phyloP scores from a whole-genome alignment of 2,888 invertebrate species.

The Eupsilia transversa region DNA sequence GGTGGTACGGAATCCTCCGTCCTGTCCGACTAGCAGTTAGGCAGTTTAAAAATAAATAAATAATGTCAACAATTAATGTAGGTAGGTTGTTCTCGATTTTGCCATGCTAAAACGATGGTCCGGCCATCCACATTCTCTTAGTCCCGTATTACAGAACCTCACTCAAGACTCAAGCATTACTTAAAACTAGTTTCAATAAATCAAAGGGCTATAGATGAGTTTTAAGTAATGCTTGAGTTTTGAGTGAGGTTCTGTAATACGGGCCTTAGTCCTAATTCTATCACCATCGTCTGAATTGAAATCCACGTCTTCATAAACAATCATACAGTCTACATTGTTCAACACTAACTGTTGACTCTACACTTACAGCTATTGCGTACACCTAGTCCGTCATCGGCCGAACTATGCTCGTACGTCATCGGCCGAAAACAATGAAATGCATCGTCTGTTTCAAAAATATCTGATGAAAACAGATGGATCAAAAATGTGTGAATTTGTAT shows the following conservation, averaged over 20 bases:
- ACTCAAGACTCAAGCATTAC: too few relatives aligned
- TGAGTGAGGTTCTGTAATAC: too few relatives aligned
- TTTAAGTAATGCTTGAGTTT: too few relatives aligned
- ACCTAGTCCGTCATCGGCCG: background rate
- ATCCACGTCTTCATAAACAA: constrained; percentile 2
- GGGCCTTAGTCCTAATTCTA: background rate
- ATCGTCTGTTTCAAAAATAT: background rate
- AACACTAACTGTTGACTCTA: constrained; percentile 56
- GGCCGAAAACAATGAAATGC: background rate
- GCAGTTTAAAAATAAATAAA: too few relatives aligned
- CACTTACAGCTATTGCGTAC: constrained; percentile 44
- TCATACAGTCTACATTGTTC: constrained; percentile 17
- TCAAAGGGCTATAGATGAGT: too few relatives aligned
- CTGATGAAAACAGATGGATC: background rate
- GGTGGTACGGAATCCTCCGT: too few relatives aligned
- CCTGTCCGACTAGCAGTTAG: too few relatives aligned
- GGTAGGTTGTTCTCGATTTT: background rate
- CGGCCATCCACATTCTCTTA: background rate
- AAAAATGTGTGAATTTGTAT: background rate
- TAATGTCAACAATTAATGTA: too few relatives aligned
- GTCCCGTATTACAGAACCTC: too few relatives aligned
- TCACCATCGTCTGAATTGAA: background rate
- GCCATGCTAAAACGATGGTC: background rate
- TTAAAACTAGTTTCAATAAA: too few relatives aligned
- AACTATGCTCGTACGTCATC: background rate